phyloP scores from a whole-genome alignment of 2,888 invertebrate species.

The Platycheirus rosarum region DNA sequence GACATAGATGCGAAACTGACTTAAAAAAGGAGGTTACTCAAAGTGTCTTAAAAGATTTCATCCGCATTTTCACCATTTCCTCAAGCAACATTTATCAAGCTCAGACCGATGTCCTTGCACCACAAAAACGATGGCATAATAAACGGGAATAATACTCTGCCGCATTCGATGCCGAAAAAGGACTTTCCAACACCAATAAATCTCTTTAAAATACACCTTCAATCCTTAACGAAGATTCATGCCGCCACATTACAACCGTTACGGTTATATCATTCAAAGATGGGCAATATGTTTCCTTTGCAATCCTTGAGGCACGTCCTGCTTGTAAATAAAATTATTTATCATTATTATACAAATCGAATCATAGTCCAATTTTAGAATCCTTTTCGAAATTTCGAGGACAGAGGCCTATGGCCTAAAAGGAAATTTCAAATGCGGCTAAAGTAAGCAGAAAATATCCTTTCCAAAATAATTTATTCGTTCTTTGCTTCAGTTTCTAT shows the following conservation, averaged over 20 bases:
- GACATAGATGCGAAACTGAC: background rate
- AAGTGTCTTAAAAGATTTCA: slow-evolving; percentile 17
- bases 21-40: background rate
- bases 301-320: slow-evolving; percentile 13
- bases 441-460: background rate
- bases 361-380: slow-evolving; percentile 30
- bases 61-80: slow-evolving; percentile 21
- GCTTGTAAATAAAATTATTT: slow-evolving; percentile 41
- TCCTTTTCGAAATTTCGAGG: background rate
- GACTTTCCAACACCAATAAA: slow-evolving; percentile 41
- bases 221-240: slow-evolving; percentile 23
- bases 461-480: slow-evolving; percentile 37
- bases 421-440: no score
- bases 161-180: slow-evolving; percentile 11
- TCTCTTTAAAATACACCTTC: slow-evolving; percentile 11
- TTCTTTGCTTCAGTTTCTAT: slow-evolving; percentile 6
- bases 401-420: no score
- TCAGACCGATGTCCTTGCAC: background rate
- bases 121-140: slow-evolving; percentile 37
- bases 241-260: slow-evolving; percentile 24
- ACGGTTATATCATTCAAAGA: slow-evolving; percentile 34
- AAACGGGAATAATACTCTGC: slow-evolving; percentile 10
- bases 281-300: background rate
- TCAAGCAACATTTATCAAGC: slow-evolving; percentile 27
- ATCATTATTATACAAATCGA: slow-evolving; percentile 32